Base-by-base conservation (phyloP, 2,113 vertebrate species). In the Cyprinus carpio region DNA sequence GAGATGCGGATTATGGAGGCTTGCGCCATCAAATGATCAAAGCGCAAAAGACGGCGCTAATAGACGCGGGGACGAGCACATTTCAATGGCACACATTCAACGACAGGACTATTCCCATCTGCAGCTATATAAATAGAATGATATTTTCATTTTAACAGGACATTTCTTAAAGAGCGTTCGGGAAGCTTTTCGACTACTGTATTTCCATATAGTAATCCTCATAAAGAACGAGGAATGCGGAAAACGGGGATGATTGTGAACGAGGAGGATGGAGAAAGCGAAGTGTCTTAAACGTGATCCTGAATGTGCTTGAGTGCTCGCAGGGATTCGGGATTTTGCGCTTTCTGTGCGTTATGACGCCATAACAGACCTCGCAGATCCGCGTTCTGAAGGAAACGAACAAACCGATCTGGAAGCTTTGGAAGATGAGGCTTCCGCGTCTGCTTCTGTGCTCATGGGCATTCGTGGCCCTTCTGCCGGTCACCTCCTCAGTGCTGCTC, bases 1-100 rank as follows among this genome's bases (percentile, higher is more conserved):
- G 85, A 90, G 92, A 94, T 92, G 93, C 91, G 91, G 91, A 93
- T 92, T 90, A 89, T 86, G 87, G 87, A 84, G 62, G 86, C 46
- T 85, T 83, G 74, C 46, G 54, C 31, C 69, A 77, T 60, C 10
- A 65, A 40, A 40, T n/a, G 0, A 9, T 12, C 58, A 23, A 75
- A 58, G 43, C 34, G 29, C 49, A n/a, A n/a, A 25, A 56, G 29
- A 5, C 4, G 27, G 20, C 65, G 40, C 12, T 67, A 37, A 76
- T 34, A n/a, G n/a, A n/a, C n/a, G n/a, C 3, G 84, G 29, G 29
- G 75, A 8, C 20, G 65, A 49, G 37, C 40, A 8, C 10, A 49
- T n/a, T 2, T 46, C 43, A 11, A 46, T 43, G 37, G 2, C 43
- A 46, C 10, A 46, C 9, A 12, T n/a, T 71, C 11, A 20, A 9